These are phyloP conservation scores for Pyrgus malvae DNA, from an alignment of 2,888 invertebrate genomes.

Conservation along the genomic window DNA sequence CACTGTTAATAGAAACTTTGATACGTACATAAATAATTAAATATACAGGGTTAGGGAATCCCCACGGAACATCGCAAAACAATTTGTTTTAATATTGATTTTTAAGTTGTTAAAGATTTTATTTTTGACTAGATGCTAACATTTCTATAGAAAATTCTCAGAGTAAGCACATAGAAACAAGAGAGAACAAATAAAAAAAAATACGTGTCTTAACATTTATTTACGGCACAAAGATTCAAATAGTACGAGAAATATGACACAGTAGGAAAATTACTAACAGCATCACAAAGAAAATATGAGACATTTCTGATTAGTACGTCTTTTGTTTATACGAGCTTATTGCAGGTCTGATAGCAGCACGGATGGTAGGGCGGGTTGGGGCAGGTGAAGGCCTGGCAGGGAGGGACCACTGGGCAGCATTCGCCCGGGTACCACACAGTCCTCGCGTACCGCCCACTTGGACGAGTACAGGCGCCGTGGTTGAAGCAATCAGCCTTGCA, in stretches of 20 bases:
- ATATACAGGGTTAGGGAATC: not conserved
- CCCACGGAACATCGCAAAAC: too few species aligned
- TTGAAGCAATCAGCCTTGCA: slow-evolving; percentile 76
- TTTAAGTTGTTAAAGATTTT: too few species aligned
- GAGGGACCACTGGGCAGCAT: slow-evolving; percentile 60
- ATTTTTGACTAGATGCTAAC: too few species aligned
- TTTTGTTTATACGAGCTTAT: slow-evolving; percentile 55
- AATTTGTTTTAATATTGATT: too few species aligned
- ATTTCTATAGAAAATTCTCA: too few species aligned
- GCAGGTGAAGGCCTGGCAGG: slow-evolving; percentile 71
- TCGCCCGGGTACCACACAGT: slow-evolving; percentile 75
- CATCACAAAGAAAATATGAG: not conserved
- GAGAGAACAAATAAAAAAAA: too few species aligned
- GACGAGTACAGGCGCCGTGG: slow-evolving; percentile 68
- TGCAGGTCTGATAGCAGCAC: slow-evolving; percentile 68
- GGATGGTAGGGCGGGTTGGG: slow-evolving; percentile 74
- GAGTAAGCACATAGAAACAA: too few species aligned
- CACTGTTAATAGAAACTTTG: too few species aligned
- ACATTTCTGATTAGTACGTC: not conserved
- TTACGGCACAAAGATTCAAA: too few species aligned
- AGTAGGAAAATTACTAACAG: not conserved
- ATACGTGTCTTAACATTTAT: too few species aligned
- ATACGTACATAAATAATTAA: too few species aligned
- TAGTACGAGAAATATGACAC: too few species aligned
- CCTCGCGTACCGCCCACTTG: slow-evolving; percentile 70